These are phyloP conservation scores for Calameuta filiformis DNA, from an alignment of 2,888 invertebrate species.

Conservation along the genomic window DNA sequence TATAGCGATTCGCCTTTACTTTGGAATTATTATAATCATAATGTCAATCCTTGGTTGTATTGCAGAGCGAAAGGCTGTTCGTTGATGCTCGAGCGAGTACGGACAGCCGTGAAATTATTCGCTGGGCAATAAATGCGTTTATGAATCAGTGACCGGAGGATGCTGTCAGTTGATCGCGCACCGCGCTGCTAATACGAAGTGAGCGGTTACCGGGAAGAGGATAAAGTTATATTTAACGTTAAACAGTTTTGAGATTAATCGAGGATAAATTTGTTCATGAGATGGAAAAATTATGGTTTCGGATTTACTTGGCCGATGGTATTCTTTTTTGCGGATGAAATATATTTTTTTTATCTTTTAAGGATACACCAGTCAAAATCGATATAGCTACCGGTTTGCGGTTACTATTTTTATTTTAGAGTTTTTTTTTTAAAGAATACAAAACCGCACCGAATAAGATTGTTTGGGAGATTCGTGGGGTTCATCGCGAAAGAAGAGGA, in stretches of 20 bases:
- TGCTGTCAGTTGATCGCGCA: conserved; percentile 45
- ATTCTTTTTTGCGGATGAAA: not conserved
- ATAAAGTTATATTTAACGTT: not conserved
- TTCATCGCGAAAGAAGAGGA: not conserved
- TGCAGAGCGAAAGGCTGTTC: not conserved
- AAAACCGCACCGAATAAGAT: not conserved
- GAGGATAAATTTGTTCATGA: no score
- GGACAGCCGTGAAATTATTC: conserved; percentile 19
- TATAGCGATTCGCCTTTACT: not conserved
- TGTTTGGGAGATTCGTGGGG: not conserved
- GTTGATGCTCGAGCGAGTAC: not conserved
- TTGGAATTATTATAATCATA: not conserved
- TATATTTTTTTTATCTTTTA: not conserved
- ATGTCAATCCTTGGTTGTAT: not conserved
- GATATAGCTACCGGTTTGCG: not conserved
- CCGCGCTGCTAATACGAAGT: conserved; percentile 5
- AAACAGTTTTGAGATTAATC: not conserved
- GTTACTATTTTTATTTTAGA: not conserved
- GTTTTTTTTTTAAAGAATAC: not conserved
- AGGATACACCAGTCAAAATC: not conserved
- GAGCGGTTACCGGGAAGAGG: not conserved
- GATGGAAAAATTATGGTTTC: no score
- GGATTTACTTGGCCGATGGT: no score
- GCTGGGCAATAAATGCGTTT: conserved; percentile 40
- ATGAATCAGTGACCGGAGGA: conserved; percentile 42